Conservation (phyloP, 2,797 vertebrate species). For the Hippocampus kuda region DNA sequence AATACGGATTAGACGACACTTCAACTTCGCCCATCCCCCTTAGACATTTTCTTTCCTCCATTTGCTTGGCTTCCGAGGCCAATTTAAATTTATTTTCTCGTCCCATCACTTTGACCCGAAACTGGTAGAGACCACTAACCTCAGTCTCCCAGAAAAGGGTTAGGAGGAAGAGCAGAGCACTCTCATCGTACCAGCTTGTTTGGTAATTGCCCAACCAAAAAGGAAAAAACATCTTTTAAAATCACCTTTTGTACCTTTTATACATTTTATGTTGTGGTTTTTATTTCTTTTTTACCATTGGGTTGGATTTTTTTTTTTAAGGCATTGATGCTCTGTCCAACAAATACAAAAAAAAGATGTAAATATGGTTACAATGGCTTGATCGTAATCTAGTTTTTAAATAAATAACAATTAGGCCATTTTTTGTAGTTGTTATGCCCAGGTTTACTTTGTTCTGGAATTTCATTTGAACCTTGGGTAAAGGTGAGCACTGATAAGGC, state of each 20-base stretch:
- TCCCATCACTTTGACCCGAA: neutral
- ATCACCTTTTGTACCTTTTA: slow-evolving; percentile 46
- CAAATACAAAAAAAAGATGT: neutral
- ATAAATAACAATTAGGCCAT: neutral
- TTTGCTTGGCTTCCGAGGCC: neutral
- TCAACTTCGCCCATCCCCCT: neutral
- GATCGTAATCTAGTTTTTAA: neutral
- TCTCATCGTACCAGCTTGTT: slow-evolving; percentile 1
- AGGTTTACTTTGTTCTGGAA: neutral
- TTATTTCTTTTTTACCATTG: slow-evolving; percentile 42
- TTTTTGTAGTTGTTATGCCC: neutral
- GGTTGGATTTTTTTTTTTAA: slow-evolving; percentile 13
- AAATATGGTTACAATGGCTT: neutral
- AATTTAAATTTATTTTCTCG: slow-evolving; percentile 1
- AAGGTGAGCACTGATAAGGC: neutral
- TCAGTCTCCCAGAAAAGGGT: neutral
- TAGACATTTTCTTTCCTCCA: neutral
- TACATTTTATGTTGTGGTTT: slow-evolving; percentile 27
- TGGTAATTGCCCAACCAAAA: slow-evolving; percentile 22
- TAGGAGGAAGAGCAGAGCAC: slow-evolving; percentile 2
- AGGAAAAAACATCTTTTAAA: slow-evolving; percentile 40
- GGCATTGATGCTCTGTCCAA: slow-evolving; percentile 32
- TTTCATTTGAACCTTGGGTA: neutral
- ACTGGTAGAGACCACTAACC: neutral
- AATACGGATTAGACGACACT: neutral